These are phyloP conservation scores for Ochropacha duplaris DNA, from an alignment of 2,888 invertebrate species.

Conservation along the genomic window DNA sequence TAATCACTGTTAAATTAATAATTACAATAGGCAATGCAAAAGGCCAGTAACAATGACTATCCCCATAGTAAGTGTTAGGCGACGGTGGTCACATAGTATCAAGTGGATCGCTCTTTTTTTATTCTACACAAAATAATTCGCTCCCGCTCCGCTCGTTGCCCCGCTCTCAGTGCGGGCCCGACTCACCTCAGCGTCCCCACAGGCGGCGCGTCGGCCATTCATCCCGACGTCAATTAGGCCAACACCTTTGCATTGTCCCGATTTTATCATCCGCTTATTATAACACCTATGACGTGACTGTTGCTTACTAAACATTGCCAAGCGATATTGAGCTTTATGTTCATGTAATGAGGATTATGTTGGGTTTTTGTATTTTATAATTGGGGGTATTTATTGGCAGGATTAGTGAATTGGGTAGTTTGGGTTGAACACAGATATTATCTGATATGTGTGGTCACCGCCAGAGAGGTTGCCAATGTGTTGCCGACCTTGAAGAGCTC, in stretches of 20 bases:
- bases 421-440: background rate
- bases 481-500: too few relatives aligned
- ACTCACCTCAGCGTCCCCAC: conserved; percentile 22
- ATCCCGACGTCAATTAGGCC: conserved; percentile 67
- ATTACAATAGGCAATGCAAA: too few relatives aligned
- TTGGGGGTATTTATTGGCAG: background rate
- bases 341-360: conserved; percentile 11
- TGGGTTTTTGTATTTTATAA: conserved; percentile 9
- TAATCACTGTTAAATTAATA: too few relatives aligned
- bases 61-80: too few relatives aligned
- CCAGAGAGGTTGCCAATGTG: too few relatives aligned
- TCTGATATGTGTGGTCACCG: background rate
- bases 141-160: conserved; percentile 10
- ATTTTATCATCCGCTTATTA: conserved; percentile 61
- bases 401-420: background rate
- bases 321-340: conserved; percentile 26
- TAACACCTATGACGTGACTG: conserved; percentile 36
- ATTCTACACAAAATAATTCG: background rate
- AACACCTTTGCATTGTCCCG: conserved; percentile 69
- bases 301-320: conserved; percentile 19
- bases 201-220: conserved; percentile 47
- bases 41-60: too few relatives aligned
- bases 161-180: conserved; percentile 20
- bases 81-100: too few relatives aligned
- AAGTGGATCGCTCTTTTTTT: too few relatives aligned